phyloP scores from a whole-genome alignment of 1,140 invertebrate genomes.

The Ceratina japonica region DNA sequence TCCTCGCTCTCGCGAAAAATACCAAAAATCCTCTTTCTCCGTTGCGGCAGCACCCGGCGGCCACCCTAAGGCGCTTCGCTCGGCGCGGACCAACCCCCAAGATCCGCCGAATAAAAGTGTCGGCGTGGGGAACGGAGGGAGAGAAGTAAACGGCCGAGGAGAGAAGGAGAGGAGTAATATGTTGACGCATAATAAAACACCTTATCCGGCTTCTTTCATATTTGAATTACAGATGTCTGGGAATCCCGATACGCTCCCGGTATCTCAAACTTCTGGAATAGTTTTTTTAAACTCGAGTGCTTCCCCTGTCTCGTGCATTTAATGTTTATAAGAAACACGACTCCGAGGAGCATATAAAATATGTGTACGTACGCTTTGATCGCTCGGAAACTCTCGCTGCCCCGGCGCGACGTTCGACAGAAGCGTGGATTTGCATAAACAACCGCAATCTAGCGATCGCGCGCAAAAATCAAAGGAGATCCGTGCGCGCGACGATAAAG shows the following conservation, averaged over 20 bases:
- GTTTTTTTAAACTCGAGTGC: neutral
- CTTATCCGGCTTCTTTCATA: constrained; percentile 12
- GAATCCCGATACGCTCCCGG: constrained; percentile 10
- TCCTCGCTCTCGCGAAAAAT: constrained; percentile 57
- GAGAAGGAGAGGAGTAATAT: constrained; percentile 60
- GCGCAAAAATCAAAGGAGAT: neutral
- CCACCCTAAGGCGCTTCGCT: constrained; percentile 48
- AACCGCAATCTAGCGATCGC: neutral
- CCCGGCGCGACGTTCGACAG: too few relatives aligned
- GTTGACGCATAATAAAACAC: constrained; percentile 68
- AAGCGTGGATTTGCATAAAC: neutral
- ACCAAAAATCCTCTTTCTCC: constrained; percentile 66
- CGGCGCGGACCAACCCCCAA: constrained; percentile 42
- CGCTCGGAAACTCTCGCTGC: too few relatives aligned
- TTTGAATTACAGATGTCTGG: constrained; percentile 9
- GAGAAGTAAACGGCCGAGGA: constrained; percentile 36
- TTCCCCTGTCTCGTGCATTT: too few relatives aligned
- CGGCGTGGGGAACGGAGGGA: constrained; percentile 25
- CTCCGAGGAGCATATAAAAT: too few relatives aligned
- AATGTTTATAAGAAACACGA: too few relatives aligned
- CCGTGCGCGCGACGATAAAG: neutral
- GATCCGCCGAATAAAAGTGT: constrained; percentile 69
- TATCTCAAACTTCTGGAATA: neutral
- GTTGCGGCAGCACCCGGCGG: constrained; percentile 61
- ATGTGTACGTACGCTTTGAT: too few relatives aligned